Evolutionary conservation across 2,888 invertebrate genomes (phyloP), one percentile per base, ranked within the genome.

Genomic region (Zygogramma bicolorata): DNA sequence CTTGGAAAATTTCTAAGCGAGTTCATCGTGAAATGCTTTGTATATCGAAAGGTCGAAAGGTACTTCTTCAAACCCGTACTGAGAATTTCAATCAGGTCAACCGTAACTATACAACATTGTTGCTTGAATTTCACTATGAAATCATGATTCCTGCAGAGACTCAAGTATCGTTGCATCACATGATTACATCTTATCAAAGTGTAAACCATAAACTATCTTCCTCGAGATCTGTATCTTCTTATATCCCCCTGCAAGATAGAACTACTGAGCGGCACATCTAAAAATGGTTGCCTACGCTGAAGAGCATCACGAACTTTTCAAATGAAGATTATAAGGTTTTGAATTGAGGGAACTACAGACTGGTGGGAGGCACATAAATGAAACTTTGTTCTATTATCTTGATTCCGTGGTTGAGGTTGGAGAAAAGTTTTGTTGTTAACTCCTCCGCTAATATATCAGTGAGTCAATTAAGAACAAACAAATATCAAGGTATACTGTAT

Each of bases 161-260:
- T 15, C 15, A 7, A 46, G 46, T 13, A 53, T 22, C 25, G 8
- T 53, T 53, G 25, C 53, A 53, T 53, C 25, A 53, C 25, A 53
- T n/a, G 25, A 53, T 53, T 27, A 53, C 25, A 25, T 7, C n/a
- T 22, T 53, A 27, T 53, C 53, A 53, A 13, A 25, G 25, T 22
- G 53, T n/a, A 53, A 27, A 4, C 27, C 25, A 53, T 53, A 15
- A 53, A 53, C 25, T 53, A 53, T 27, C 53, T 53, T 13, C 53
- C 25, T 53, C 53, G 53, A 53, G 53, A 53, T 53, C 53, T 53
- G 53, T 53, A 53, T 53, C 53, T 53, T 15, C 25, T n/a, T 7
- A 4, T 46, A 46, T 46, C 13, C 15, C 53, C 53, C 25, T 25
- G 53, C 53, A 22, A 53, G 27, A 53, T 53, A 25, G 13, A 53